These are phyloP conservation scores for Dysmachus trigonus DNA, from an alignment of 2,888 invertebrate genomes.

Conservation along the genomic window DNA sequence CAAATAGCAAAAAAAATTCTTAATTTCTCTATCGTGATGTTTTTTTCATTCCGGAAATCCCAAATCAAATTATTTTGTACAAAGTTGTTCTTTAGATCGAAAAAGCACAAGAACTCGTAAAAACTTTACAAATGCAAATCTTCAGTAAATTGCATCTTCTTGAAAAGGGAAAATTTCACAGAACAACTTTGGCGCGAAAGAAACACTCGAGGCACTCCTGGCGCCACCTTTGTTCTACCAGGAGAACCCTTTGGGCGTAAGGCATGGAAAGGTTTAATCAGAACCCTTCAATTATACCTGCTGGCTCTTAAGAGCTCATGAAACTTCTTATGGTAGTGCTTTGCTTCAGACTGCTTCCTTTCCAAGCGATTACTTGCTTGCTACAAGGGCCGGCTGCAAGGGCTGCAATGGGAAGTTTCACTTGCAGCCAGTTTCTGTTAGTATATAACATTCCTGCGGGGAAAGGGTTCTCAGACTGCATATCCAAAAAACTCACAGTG, in stretches of 20 bases:
- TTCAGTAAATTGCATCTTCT: not conserved
- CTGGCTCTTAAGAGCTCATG: not conserved
- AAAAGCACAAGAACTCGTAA: not conserved
- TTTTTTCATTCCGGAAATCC: not conserved
- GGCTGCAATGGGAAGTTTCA: not conserved
- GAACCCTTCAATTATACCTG: constrained; percentile 2
- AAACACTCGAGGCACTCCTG: not conserved
- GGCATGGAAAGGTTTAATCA: not conserved
- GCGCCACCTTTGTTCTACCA: not conserved
- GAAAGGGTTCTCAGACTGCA: not conserved
- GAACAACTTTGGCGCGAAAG: constrained; percentile 3
- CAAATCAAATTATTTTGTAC: not conserved
- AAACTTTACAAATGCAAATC: not conserved
- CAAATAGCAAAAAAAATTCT: not conserved
- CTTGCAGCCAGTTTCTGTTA: not conserved
- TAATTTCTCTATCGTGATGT: not conserved
- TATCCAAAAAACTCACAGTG: not conserved
- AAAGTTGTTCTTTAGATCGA: not conserved
- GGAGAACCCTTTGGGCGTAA: not conserved
- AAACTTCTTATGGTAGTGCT: constrained; percentile 16
- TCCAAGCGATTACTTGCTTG: not conserved
- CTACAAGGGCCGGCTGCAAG: not conserved
- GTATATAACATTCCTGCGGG: not conserved
- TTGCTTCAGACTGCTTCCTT: not conserved
- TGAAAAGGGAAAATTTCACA: not conserved